Base-by-base conservation (phyloP, 2,113 vertebrate species). In the Gulo gulo region DNA sequence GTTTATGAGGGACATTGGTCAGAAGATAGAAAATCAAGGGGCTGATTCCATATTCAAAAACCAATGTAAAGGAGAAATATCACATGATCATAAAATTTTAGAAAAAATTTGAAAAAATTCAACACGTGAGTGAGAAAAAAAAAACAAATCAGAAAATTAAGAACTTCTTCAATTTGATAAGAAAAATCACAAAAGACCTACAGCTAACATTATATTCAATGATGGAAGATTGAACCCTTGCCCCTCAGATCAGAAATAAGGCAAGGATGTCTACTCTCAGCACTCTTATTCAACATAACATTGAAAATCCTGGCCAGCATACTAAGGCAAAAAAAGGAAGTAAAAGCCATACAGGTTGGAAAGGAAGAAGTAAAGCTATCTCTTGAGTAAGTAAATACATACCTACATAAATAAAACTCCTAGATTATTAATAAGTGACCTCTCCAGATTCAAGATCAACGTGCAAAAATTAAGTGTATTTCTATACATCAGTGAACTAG, bases 21-120 rank as follows among this genome's bases (percentile, higher is more conserved):
- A 79, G 21, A 95, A 92, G 34, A 65, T 65, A 69, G 23, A 79
- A n/a, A n/a, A 47, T 79, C 42, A 91, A 95, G 45, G 3, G 52
- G 3, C 21, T 59, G 15, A 29, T 85, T 87, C 31, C 26, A 1
- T 50, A 57, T 91, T 94, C 45, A 88, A n/a, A 88, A 94, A n/a
- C 81, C 7, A 42, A 13, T n/a, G 16, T 69, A 57, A 63, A 42
- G 73, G 36, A 69, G 6, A 97, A 67, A 59, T 39, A 79, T 10
- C 13, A 83, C 16, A 34, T 16, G 11, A 88, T 21, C 15, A 65
- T 92, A 67, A 63, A 85, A 67, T 26, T 93, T 57, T 24, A 42
- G 55, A 71, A 65, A 93, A 93, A 90, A 57, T 65, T 57, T 81
- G 45, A 95, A 59, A 93, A 74, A 73, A 39, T 55, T 93, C 61